Conservation (phyloP, 2,113 vertebrate genomes). For the Mohoua ochrocephala region DNA sequence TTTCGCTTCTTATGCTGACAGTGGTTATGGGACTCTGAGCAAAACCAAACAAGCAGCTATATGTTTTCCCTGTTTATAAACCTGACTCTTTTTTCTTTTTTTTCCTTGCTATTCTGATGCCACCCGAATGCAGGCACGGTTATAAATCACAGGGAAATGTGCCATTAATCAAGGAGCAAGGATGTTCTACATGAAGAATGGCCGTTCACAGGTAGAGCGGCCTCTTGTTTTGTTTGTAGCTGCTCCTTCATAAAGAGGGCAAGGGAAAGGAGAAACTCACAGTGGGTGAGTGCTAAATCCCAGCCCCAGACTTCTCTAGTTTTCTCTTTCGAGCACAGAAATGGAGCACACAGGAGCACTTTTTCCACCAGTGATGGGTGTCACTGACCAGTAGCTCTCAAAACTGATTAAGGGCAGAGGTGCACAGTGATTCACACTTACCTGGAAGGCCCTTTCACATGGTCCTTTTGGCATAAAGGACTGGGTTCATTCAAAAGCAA, state of each 20-base stretch:
- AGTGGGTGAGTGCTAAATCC: not conserved
- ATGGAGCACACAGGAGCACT: not conserved
- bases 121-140: not conserved
- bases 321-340: not conserved
- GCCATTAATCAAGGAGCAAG: conserved; percentile 26
- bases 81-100: not conserved
- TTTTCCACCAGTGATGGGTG: not conserved
- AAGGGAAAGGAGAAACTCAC: not conserved
- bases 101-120: not conserved
- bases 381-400: not conserved
- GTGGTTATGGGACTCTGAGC: not conserved
- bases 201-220: not conserved
- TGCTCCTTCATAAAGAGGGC: not conserved
- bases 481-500: not conserved
- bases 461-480: not conserved
- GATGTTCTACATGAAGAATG: not conserved
- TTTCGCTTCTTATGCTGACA: not conserved
- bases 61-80: not conserved
- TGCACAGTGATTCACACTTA: not conserved
- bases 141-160: not conserved
- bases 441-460: not conserved
- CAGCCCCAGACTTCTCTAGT: not conserved
- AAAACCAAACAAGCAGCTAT: not conserved
- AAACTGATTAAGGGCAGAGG: not conserved
- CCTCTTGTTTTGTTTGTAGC: not conserved